Conservation (phyloP, 2,888 invertebrate genomes). For the Drosophila recens region DNA sequence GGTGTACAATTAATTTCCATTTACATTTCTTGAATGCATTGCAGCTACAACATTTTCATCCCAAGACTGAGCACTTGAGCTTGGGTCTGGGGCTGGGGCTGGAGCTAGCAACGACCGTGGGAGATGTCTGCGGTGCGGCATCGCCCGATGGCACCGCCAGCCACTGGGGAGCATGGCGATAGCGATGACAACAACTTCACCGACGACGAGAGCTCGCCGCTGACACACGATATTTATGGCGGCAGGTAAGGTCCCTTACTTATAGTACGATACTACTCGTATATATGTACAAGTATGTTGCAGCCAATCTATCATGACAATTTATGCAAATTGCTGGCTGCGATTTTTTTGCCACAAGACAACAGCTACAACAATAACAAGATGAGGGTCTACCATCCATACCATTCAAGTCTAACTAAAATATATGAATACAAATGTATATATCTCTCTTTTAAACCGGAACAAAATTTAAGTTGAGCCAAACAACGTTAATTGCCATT, state of each 20-base stretch:
- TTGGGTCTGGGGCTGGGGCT: constrained; percentile 25
- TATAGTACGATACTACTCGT: not conserved
- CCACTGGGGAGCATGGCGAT: constrained; percentile 85
- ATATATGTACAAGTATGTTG: not conserved
- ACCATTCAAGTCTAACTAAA: not conserved
- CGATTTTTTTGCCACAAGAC: constrained; percentile 19
- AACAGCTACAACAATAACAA: not conserved
- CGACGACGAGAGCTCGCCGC: constrained; percentile 94
- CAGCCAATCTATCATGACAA: constrained; percentile 31
- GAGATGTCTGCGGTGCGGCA: constrained; percentile 88
- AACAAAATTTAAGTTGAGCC: constrained; percentile 47
- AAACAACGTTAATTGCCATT: constrained; percentile 52
- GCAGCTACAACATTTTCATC: constrained; percentile 37
- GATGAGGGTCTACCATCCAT: constrained; percentile 16
- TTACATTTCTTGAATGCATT: constrained; percentile 40
- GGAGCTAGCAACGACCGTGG: constrained; percentile 72
- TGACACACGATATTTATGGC: constrained; percentile 94
- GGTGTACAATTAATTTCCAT: constrained; percentile 45
- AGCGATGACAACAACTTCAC: constrained; percentile 93
- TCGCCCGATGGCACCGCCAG: constrained; percentile 86
- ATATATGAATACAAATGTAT: not conserved
- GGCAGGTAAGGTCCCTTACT: constrained; percentile 90
- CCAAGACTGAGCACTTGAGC: constrained; percentile 29
- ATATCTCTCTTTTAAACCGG: constrained; percentile 46
- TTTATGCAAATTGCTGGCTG: constrained; percentile 62